Percentiles rank a stretch among this genome's conserved stretches.
These are phyloP conservation scores for Tuberolachnus salignus DNA, from an alignment of 2,888 invertebrate genomes.

Conservation along the genomic window DNA sequence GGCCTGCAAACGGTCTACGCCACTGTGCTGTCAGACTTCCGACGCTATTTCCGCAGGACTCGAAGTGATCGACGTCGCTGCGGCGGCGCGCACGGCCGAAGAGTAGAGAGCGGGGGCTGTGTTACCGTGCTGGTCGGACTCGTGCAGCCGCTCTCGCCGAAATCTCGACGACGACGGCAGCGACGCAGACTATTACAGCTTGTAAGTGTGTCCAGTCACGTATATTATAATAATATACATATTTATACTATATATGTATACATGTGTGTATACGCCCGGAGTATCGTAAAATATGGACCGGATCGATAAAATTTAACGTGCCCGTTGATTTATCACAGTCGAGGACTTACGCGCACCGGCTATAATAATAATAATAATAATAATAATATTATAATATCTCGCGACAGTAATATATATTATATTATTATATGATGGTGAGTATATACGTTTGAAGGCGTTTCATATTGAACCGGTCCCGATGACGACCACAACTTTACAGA, in stretches of 20 bases:
- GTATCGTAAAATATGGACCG: slow-evolving; percentile 49
- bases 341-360: background rate
- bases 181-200: too few relatives aligned
- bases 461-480: slow-evolving; percentile 51
- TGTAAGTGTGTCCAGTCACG: background rate
- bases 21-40: too few relatives aligned
- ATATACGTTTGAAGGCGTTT: slow-evolving; percentile 8
- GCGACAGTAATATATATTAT: too few relatives aligned
- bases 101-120: too few relatives aligned
- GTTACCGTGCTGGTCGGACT: too few relatives aligned
- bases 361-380: slow-evolving; percentile 15
- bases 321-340: slow-evolving; percentile 41
- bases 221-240: background rate
- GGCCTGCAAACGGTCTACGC: too few relatives aligned
- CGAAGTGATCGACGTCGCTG: too few relatives aligned
- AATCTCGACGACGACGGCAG: background rate
- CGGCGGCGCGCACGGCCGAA: too few relatives aligned
- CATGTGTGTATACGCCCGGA: background rate
- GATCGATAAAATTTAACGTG: slow-evolving; percentile 55
- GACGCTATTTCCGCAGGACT: too few relatives aligned
- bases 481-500: slow-evolving; percentile 32
- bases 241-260: background rate
- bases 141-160: background rate
- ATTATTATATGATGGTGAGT: too few relatives aligned
- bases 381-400: background rate